Conservation (phyloP, 1,140 invertebrate genomes). For the Diabrotica undecimpunctata region DNA sequence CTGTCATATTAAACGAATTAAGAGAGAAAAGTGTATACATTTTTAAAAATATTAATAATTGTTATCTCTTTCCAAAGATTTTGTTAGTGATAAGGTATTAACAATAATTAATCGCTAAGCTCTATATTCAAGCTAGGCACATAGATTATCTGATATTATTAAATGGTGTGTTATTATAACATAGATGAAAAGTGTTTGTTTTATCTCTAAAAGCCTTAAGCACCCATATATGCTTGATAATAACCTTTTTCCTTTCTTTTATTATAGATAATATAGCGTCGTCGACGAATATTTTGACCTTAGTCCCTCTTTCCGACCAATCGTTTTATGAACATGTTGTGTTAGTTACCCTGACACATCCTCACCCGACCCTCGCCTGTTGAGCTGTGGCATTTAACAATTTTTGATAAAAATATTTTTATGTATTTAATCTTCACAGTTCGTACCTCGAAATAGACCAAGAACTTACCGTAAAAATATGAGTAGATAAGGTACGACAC, state of each 20-base stretch:
- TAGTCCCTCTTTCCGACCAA: slow-evolving; percentile 22
- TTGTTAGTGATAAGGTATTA: slow-evolving; percentile 44
- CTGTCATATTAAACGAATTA: slow-evolving; percentile 49
- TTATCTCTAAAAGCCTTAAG: slow-evolving; percentile 13
- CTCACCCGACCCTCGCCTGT: slow-evolving; percentile 37
- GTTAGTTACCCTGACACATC: slow-evolving; percentile 26
- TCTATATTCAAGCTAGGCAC: slow-evolving; percentile 30
- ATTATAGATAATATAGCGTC: slow-evolving; percentile 32
- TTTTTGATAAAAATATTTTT: slow-evolving; percentile 43
- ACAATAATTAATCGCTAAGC: slow-evolving; percentile 41
- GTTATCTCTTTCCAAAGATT: slow-evolving; percentile 49
- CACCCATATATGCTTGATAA: slow-evolving; percentile 25
- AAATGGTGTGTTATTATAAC: slow-evolving; percentile 20
- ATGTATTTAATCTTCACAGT: slow-evolving; percentile 35
- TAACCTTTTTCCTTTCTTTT: slow-evolving; percentile 27
- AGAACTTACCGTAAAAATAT: too few species aligned
- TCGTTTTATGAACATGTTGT: slow-evolving; percentile 28
- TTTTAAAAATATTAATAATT: slow-evolving; percentile 45
- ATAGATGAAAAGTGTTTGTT: slow-evolving; percentile 18
- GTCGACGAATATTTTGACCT: too few species aligned
- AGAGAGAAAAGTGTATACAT: slow-evolving; percentile 45
- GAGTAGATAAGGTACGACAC: too few species aligned
- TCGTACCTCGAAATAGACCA: slow-evolving; percentile 9
- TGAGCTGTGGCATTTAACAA: slow-evolving; percentile 40
- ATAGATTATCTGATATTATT: slow-evolving; percentile 23